Evolutionary conservation across 2,797 vertebrate genomes (phyloP), one percentile per base, ranked within the genome.

Genomic region (Oophaga sylvatica): DNA sequence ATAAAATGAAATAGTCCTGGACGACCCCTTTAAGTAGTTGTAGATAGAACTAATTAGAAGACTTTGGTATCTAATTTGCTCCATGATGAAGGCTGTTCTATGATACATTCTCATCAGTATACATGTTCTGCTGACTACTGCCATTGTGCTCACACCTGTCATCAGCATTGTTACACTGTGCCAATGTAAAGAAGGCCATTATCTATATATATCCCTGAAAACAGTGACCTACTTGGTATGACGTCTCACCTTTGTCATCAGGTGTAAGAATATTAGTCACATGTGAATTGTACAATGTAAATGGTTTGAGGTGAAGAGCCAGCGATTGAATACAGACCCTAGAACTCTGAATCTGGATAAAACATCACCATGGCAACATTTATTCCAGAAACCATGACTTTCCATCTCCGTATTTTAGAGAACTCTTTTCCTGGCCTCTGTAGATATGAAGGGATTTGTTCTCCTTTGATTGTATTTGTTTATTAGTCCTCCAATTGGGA

Each of bases 331-430:
- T 48, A 20, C 41, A 75, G 17, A 8, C 22, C 45, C 2, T 53
- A n/a, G 22, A 45, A 53, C n/a, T 75, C 41, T 1, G 19, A 73
- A 8, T 35, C 80, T 67, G 17, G 60, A 16, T 81, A 73, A 29
- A 45, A 75, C 35, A 63, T 88, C 83, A 59, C 87, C 68, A 85
- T 88, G 57, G 83, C 78, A 88, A 88, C 87, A 26, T 31, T 29
- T 79, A 62, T 75, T 88, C 67, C 67, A 79, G 53, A 60, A 63
- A 35, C n/a, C 56, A 7, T 63, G 60, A 76, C 65, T 19, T 35
- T 4, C 53, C 41, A 9, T 41, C 19, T 65, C 5, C 76, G 73
- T 16, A 83, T 68, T 67, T 35, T 22, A 83, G 29, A 83, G 48
- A 29, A 26, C 62, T 59, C 35, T 81, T 56, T 62, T 70, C 79